Percentiles rank a stretch among this genome's conserved stretches.
phyloP scores from a whole-genome alignment of 2,797 vertebrate species.

The Tokudaia tokunoshimensis region DNA sequence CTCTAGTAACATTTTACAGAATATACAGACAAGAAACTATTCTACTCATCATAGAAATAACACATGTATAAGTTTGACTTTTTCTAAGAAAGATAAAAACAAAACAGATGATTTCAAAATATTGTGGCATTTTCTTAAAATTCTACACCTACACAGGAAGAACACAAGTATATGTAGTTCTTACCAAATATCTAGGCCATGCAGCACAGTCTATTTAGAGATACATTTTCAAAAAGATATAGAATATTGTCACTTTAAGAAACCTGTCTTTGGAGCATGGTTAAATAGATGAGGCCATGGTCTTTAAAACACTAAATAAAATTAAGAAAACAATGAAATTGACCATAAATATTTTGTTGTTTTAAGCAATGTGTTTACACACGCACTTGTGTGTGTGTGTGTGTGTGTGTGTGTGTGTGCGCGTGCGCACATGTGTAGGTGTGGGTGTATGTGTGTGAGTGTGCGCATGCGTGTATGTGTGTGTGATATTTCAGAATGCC shows the following conservation, averaged over 20 bases:
- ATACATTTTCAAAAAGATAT: background rate
- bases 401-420: background rate
- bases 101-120: background rate
- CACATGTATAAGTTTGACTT: background rate
- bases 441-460: background rate
- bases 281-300: background rate
- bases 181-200: background rate
- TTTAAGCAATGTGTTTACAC: background rate
- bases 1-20: background rate
- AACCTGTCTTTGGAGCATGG: background rate
- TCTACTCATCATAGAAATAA: background rate
- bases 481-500: background rate
- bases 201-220: background rate
- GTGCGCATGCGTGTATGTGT: background rate
- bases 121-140: background rate
- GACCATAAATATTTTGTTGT: slow-evolving; percentile 13
- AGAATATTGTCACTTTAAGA: background rate
- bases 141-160: background rate
- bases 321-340: background rate
- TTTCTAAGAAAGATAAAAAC: background rate
- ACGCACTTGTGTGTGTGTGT: background rate
- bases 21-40: background rate
- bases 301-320: background rate
- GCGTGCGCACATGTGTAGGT: background rate
- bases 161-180: background rate